phyloP scores from a whole-genome alignment of 1,140 invertebrate genomes.

The Macrostomum lignano region DNA sequence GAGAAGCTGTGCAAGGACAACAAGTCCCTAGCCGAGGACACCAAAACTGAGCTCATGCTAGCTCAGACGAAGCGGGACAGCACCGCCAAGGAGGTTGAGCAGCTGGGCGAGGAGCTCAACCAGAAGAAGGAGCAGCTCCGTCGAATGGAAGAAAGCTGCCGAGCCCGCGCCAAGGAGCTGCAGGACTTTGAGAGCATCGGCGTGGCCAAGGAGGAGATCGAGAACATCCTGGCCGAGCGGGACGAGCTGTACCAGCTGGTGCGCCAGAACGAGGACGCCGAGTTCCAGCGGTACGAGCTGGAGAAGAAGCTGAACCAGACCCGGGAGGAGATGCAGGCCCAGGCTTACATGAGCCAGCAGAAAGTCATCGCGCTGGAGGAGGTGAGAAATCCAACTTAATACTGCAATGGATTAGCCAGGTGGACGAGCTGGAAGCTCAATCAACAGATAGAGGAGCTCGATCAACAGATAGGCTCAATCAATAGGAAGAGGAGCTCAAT shows the following conservation, averaged over 20 bases:
- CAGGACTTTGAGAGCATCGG: conserved; percentile 1
- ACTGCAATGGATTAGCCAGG: too few species aligned
- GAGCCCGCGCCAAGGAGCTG: neutral
- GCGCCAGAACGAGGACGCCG: neutral
- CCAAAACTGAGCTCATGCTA: neutral
- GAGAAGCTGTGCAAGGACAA: neutral
- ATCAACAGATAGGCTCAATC: too few species aligned
- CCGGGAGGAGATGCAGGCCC: neutral
- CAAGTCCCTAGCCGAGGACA: neutral
- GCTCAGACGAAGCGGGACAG: neutral
- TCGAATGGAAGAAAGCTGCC: neutral
- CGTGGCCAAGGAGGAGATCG: conserved; percentile 1
- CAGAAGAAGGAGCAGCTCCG: neutral
- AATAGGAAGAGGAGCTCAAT: too few species aligned
- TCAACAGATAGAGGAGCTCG: too few species aligned
- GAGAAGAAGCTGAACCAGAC: neutral
- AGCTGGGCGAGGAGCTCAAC: neutral
- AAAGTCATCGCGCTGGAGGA: conserved; percentile 2
- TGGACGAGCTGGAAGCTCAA: too few species aligned
- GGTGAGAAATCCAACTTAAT: too few species aligned
- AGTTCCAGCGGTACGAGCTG: neutral
- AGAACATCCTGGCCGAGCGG: conserved; percentile 1
- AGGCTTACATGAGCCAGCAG: neutral
- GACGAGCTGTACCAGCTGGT: conserved; percentile 2
- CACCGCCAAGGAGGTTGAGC: neutral